Evolutionary conservation across 2,113 vertebrate species (phyloP).

Genomic region (Ahaetulla prasina): DNA sequence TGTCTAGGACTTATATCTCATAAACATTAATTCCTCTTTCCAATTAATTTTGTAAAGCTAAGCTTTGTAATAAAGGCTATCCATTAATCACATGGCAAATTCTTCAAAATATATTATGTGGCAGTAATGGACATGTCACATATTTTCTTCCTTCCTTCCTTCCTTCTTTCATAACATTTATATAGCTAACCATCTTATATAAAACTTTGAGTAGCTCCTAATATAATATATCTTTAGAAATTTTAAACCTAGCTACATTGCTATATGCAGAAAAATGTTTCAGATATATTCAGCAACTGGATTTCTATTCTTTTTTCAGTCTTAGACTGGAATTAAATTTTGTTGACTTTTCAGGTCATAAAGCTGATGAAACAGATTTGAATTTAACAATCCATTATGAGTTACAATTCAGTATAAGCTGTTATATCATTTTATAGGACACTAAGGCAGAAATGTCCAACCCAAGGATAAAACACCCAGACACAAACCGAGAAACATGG

Average conservation of each 20-base stretch:
- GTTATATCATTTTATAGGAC: slow-evolving; percentile 27
- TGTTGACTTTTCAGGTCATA: neutral
- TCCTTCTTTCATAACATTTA: neutral
- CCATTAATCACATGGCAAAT: neutral
- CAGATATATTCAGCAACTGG: neutral
- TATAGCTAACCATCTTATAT: neutral
- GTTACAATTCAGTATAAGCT: slow-evolving; percentile 22
- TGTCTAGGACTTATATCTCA: neutral
- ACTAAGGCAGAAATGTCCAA: too few relatives aligned
- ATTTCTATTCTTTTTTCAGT: slow-evolving; percentile 4
- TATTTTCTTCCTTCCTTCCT: neutral
- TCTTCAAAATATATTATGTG: neutral
- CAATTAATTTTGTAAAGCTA: neutral
- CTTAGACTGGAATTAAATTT: neutral
- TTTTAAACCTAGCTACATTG: neutral
- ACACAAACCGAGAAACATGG: too few relatives aligned
- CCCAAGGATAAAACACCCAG: too few relatives aligned
- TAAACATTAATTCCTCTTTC: neutral
- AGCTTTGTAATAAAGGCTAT: neutral
- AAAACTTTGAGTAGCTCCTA: neutral
- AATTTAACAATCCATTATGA: slow-evolving; percentile 16
- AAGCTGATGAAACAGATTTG: slow-evolving; percentile 33
- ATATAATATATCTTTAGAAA: neutral
- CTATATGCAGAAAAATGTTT: neutral
- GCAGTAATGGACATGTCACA: neutral